Base-by-base conservation (phyloP, 2,888 invertebrate species). In the Caenorhabditis sinica region DNA sequence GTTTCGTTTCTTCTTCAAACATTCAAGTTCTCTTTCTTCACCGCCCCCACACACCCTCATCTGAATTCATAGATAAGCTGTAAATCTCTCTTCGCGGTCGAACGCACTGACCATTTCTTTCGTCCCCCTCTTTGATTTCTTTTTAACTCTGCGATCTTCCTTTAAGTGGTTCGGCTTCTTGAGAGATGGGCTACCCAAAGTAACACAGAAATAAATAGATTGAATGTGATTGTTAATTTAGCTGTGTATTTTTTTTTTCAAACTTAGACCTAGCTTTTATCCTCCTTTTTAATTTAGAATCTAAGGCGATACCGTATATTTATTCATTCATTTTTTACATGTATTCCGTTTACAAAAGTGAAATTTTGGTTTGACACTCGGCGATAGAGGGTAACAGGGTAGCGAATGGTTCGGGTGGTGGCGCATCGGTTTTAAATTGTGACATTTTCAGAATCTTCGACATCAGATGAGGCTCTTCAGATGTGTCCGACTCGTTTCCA, bases 21-120 rank as follows among this genome's bases (percentile, higher is more conserved):
- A 74, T 74, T 74, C 77, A 77, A 72, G 25, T 68, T 66, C 23
- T 33, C 56, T 11, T 30, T 60, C n/a, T 73, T 61, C 61, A 43
- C 58, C 61, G 45, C 49, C 77, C 49, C 66, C 23, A 23, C 76
- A 60, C 8, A n/a, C 77, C 77, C 58, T 68, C 69, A 71, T 80
- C 69, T 72, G 75, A 69, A 65, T 60, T 23, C 33, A 45, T 77
- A 79, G 77, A 83, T 71, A 79, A 83, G 71, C 83, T 68, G 65
- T 76, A 68, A 84, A 76, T 84, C 84, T 84, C 81, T 84, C 74
- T 28, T 68, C 72, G 84, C 84, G 84, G 84, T 84, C 84, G 63
- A 80, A 72, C 60, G 61, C 81, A 81, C 84, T 81, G 81, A 71
- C 71, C 76, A 72, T n/a, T 75, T 84, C 84, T 84, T 84, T 84